Evolutionary conservation across 2,113 vertebrate genomes (phyloP).

Genomic region (Nansenia antarctica): DNA sequence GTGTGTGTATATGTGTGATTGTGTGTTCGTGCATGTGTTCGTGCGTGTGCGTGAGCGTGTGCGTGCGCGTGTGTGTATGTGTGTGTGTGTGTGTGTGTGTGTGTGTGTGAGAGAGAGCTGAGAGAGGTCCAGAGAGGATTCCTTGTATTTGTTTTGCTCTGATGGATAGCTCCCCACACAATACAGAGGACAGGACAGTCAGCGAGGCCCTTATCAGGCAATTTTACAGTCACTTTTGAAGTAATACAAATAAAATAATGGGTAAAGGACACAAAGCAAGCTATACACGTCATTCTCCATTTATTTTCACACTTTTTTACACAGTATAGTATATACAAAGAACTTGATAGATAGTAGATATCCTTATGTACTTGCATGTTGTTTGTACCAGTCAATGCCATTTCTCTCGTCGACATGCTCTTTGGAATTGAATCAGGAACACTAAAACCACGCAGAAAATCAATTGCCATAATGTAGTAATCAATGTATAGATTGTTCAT

Average conservation of each 20-base stretch:
- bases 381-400: not conserved
- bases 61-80: not conserved
- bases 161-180: conserved; percentile 39
- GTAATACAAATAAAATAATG: too few species aligned
- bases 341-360: too few species aligned
- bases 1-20: too few species aligned
- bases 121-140: not conserved
- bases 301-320: too few species aligned
- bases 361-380: too few species aligned
- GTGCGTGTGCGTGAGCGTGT: not conserved
- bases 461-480: not conserved
- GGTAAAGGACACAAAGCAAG: too few species aligned
- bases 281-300: too few species aligned
- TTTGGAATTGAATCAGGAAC: not conserved
- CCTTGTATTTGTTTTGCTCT: conserved; percentile 29
- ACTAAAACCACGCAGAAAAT: not conserved
- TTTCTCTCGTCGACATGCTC: not conserved
- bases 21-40: not conserved
- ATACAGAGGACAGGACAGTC: conserved; percentile 1
- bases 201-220: not conserved
- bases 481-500: not conserved
- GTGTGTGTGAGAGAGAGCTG: too few species aligned
- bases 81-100: not conserved
- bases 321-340: too few species aligned
- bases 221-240: too few species aligned